phyloP scores from a whole-genome alignment of 1,140 invertebrate genomes.

The Drosophila sp. region DNA sequence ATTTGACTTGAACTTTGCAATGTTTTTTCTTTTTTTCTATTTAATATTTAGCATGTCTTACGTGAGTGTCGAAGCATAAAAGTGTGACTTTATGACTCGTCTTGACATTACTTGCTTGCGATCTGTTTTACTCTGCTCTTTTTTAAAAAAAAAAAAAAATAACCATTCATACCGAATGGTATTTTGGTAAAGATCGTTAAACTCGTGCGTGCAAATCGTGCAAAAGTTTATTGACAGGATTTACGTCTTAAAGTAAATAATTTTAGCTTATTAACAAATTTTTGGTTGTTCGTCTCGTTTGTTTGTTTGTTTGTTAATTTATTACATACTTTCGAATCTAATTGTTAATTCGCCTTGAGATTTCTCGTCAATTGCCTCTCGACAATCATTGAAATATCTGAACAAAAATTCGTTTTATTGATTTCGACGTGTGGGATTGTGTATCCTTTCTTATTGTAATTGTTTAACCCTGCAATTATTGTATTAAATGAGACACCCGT shows the following conservation, averaged over 20 bases:
- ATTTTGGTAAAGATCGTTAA: conserved; percentile 63
- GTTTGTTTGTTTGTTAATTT: conserved; percentile 46
- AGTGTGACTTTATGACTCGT: conserved; percentile 53
- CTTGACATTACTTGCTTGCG: conserved; percentile 17
- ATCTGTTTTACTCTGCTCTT: conserved; percentile 21
- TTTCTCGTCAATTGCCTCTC: conserved; percentile 5
- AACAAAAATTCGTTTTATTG: conserved; percentile 38
- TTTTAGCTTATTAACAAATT: conserved; percentile 42
- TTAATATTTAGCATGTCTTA: conserved; percentile 62
- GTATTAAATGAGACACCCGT: conserved; percentile 28
- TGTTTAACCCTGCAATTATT: conserved; percentile 42
- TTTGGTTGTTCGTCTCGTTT: conserved; percentile 26
- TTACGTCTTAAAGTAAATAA: conserved; percentile 54
- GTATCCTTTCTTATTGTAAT: conserved; percentile 42
- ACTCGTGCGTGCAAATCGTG: conserved; percentile 48
- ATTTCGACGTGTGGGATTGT: conserved; percentile 32
- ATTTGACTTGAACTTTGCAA: conserved; percentile 32
- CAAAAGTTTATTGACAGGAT: conserved; percentile 72
- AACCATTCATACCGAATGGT: conserved; percentile 11
- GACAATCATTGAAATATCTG: conserved; percentile 34
- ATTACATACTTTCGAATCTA: conserved; percentile 51
- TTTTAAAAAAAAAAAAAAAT: conserved; percentile 28
- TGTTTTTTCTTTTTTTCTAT: conserved; percentile 38
- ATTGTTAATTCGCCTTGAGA: conserved; percentile 42
- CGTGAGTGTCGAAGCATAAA: conserved; percentile 36